These are phyloP conservation scores for Lordiphosa fenestrarum DNA, from an alignment of 2,888 invertebrate genomes.

Conservation along the genomic window DNA sequence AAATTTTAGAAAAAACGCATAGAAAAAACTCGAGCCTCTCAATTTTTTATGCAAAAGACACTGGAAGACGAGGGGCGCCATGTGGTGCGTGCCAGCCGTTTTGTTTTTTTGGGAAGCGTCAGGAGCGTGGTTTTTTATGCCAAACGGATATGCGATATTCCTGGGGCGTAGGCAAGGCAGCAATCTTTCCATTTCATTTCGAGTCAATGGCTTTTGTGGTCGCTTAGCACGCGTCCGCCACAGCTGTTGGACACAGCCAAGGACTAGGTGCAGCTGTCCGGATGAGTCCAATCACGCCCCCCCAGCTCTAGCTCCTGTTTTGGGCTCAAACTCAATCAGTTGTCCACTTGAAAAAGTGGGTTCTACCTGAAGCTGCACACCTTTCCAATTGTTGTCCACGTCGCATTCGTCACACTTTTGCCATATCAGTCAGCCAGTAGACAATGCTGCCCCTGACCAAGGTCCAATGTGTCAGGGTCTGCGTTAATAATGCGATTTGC, in stretches of 20 bases:
- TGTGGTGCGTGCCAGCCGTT: constrained; percentile 63
- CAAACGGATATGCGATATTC: constrained; percentile 68
- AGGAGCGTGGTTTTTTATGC: constrained; percentile 50
- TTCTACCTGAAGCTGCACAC: constrained; percentile 13
- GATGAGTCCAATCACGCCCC: constrained; percentile 29
- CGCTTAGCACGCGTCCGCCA: constrained; percentile 59
- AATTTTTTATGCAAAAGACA: constrained; percentile 68
- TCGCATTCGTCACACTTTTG: constrained; percentile 67
- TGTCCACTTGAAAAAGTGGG: constrained; percentile 57
- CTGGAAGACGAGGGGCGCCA: constrained; percentile 51
- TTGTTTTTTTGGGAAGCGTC: constrained; percentile 2
- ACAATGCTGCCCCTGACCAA: constrained; percentile 47
- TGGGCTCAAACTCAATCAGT: constrained; percentile 43
- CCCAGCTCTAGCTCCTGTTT: constrained; percentile 11
- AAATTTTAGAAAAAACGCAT: constrained; percentile 46
- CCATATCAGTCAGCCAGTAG: constrained; percentile 29
- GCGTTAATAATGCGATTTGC: constrained; percentile 79
- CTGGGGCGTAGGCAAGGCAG: constrained; percentile 50
- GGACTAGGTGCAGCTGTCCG: constrained; percentile 50
- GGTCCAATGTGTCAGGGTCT: constrained; percentile 56
- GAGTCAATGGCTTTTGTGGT: constrained; percentile 71
- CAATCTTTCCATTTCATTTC: constrained; percentile 52
- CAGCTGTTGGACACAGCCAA: constrained; percentile 50
- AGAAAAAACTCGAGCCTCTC: constrained; percentile 51
- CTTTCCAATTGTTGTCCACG: constrained; percentile 62